Evolutionary conservation across 2,113 vertebrate genomes (phyloP).

Genomic region (Bubo scandiacus): DNA sequence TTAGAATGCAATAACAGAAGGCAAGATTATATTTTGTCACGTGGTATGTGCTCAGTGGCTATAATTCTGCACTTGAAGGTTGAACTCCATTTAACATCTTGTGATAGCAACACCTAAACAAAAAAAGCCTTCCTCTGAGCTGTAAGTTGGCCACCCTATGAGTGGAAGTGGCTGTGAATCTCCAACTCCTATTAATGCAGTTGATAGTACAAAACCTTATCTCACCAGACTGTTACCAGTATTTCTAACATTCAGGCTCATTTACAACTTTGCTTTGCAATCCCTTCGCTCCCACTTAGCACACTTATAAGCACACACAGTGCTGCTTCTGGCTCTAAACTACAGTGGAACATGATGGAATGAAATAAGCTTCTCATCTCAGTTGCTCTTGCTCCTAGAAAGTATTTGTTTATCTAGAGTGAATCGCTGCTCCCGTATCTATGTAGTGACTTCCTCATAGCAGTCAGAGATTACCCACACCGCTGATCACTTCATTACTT

Average conservation of each 20-base stretch:
- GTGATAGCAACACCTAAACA: background rate
- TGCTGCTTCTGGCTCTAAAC: conserved; percentile 14
- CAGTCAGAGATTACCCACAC: conserved; percentile 70
- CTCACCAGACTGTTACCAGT: background rate
- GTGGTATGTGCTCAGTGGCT: background rate
- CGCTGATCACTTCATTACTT: conserved; percentile 74
- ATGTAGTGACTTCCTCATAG: conserved; percentile 68
- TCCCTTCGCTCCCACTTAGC: background rate
- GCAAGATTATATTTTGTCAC: background rate
- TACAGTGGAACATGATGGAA: background rate
- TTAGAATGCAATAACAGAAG: background rate
- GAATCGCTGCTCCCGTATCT: conserved; percentile 28
- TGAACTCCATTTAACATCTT: background rate
- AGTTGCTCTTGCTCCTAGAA: conserved; percentile 30
- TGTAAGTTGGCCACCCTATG: background rate
- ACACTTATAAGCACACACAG: background rate
- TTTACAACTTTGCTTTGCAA: background rate
- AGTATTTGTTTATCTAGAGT: conserved; percentile 69
- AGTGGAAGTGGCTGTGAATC: background rate
- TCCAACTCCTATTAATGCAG: background rate
- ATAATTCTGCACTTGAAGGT: background rate
- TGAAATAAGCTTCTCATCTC: conserved; percentile 37
- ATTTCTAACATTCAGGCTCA: background rate
- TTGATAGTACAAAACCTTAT: background rate
- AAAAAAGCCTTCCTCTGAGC: background rate